Evolutionary conservation across 2,113 vertebrate species (phyloP).

Genomic region (Sphyrna mokarran): DNA sequence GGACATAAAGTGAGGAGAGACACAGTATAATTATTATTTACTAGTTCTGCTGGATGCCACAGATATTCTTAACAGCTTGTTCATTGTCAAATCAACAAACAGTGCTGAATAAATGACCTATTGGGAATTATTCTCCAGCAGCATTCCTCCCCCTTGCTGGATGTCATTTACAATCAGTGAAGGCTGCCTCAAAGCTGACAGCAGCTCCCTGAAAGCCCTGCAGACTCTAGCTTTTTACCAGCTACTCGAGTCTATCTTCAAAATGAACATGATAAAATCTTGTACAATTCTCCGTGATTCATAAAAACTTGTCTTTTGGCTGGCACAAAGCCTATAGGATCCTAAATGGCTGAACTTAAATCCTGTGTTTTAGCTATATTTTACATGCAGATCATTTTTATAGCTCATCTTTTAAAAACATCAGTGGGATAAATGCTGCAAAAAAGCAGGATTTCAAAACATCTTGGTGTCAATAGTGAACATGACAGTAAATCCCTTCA

Average conservation of each 20-base stretch:
- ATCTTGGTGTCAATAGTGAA: not conserved
- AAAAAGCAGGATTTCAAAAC: not conserved
- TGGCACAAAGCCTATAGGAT: not conserved
- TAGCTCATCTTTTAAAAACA: not conserved
- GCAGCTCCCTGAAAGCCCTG: conserved; percentile 30
- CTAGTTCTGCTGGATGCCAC: conserved; percentile 36
- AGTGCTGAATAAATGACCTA: conserved; percentile 46
- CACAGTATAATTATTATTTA: conserved; percentile 41
- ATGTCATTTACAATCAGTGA: conserved; percentile 38
- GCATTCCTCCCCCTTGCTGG: conserved; percentile 43
- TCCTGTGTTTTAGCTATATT: not conserved
- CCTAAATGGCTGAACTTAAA: not conserved
- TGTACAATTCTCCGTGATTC: not conserved
- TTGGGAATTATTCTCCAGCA: conserved; percentile 44
- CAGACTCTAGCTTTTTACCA: not conserved
- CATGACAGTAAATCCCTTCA: not conserved
- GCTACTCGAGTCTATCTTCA: conserved; percentile 29
- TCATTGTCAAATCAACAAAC: conserved; percentile 47
- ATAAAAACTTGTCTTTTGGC: not conserved
- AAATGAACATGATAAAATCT: conserved; percentile 21
- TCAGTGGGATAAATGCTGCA: not conserved
- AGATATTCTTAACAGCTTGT: conserved; percentile 45
- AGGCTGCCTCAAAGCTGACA: conserved; percentile 27
- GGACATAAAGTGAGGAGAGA: conserved; percentile 45
- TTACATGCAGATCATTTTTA: not conserved